These are phyloP conservation scores for Dendrolimus kikuchii DNA, from an alignment of 1,140 invertebrate species.

Conservation along the genomic window DNA sequence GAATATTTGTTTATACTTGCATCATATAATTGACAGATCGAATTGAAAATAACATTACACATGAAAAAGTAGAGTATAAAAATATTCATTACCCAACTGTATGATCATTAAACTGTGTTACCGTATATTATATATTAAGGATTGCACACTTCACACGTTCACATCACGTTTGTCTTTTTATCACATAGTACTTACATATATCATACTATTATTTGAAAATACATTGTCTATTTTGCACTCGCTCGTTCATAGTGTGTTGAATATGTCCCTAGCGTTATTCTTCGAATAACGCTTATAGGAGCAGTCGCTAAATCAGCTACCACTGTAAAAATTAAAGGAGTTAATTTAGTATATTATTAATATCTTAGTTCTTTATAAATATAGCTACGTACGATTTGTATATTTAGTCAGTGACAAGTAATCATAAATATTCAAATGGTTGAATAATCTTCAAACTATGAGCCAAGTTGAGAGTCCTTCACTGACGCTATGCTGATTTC, in stretches of 20 bases:
- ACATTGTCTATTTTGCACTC: constrained; percentile 13
- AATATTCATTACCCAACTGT: background rate
- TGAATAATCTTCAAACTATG: too few relatives aligned
- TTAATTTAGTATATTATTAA: too few relatives aligned
- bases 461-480: too few relatives aligned
- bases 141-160: constrained; percentile 6
- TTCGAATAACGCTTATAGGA: constrained; percentile 65
- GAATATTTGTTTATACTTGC: too few relatives aligned
- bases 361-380: too few relatives aligned
- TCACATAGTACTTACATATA: constrained; percentile 2
- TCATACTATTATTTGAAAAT: too few relatives aligned
- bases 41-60: too few relatives aligned
- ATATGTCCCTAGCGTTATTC: constrained; percentile 63
- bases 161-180: constrained; percentile 18
- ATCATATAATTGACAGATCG: too few relatives aligned
- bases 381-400: too few relatives aligned
- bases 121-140: background rate
- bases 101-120: background rate
- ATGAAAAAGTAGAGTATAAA: background rate
- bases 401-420: too few relatives aligned
- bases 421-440: too few relatives aligned
- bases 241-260: constrained; percentile 55
- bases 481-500: too few relatives aligned
- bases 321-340: constrained; percentile 37
- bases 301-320: constrained; percentile 69